A percentile compares a stretch with the other conserved stretches of the same genome.
phyloP scores from a whole-genome alignment of 1,140 invertebrate genomes.

The Magallana angulata region DNA sequence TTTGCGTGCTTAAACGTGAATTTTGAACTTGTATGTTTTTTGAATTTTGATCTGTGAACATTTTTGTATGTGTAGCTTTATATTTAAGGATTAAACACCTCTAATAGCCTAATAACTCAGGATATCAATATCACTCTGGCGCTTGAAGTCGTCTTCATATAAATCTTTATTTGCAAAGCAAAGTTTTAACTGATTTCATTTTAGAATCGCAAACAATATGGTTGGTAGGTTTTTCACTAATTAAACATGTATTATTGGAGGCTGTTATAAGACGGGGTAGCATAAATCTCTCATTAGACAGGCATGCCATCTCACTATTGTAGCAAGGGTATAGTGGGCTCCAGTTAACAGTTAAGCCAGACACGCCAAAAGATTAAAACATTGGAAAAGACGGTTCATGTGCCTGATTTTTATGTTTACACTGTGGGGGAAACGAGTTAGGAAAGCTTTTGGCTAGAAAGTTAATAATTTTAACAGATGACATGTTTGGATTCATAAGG shows the following conservation, averaged over 20 bases:
- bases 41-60: neutral
- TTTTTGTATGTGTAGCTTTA: neutral
- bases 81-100: too few relatives aligned
- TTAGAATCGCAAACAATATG: neutral
- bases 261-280: neutral
- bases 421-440: neutral
- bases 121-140: too few relatives aligned
- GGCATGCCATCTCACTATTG: neutral
- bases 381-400: neutral
- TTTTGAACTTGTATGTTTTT: neutral
- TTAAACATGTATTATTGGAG: neutral
- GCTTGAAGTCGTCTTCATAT: neutral
- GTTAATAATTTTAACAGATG: too few relatives aligned
- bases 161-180: neutral
- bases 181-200: neutral
- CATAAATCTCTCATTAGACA: neutral
- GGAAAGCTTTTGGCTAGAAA: neutral
- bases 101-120: neutral
- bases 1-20: neutral
- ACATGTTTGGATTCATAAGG: neutral
- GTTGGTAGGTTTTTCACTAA: neutral
- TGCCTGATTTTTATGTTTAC: neutral
- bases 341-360: neutral
- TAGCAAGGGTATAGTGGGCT: neutral
- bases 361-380: neutral